Evolutionary conservation across 2,113 vertebrate species (phyloP).

Genomic region (Brachypteracias leptosomus): DNA sequence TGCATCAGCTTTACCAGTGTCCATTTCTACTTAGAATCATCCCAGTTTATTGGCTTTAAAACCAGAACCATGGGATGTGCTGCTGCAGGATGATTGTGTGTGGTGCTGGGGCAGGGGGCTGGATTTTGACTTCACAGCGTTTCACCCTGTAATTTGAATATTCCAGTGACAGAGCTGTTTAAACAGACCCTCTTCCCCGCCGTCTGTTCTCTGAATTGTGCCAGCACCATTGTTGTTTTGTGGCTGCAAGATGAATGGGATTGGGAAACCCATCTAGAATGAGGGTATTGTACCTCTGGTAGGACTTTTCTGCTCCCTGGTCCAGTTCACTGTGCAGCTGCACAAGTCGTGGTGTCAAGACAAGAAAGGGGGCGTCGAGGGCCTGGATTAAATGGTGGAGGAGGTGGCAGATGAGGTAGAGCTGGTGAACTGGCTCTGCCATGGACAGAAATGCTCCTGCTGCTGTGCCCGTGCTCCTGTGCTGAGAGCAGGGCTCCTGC

Average conservation of each 20-base stretch:
- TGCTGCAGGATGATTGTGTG: not conserved
- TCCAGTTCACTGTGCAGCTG: not conserved
- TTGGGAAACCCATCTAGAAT: constrained; percentile 9
- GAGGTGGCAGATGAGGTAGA: not conserved
- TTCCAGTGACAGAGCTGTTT: not conserved
- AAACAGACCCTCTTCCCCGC: not conserved
- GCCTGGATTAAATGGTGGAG: not conserved
- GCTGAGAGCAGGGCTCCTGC: not conserved
- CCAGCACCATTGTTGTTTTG: constrained; percentile 16
- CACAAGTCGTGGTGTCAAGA: not conserved
- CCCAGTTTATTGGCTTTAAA: not conserved
- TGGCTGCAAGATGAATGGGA: constrained; percentile 6
- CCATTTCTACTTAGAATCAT: not conserved
- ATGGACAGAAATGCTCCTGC: accelerated
- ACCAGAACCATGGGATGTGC: not conserved
- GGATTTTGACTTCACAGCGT: not conserved
- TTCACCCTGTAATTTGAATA: not conserved
- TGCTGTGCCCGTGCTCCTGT: not conserved
- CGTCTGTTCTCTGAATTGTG: not conserved
- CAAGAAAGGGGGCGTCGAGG: not conserved
- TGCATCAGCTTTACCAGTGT: not conserved
- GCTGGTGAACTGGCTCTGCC: not conserved
- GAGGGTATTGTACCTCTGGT: not conserved
- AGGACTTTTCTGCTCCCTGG: not conserved
- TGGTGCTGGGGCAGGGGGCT: not conserved